phyloP scores from a whole-genome alignment of 1,140 invertebrate genomes.

The Muscidifurax raptorellus region DNA sequence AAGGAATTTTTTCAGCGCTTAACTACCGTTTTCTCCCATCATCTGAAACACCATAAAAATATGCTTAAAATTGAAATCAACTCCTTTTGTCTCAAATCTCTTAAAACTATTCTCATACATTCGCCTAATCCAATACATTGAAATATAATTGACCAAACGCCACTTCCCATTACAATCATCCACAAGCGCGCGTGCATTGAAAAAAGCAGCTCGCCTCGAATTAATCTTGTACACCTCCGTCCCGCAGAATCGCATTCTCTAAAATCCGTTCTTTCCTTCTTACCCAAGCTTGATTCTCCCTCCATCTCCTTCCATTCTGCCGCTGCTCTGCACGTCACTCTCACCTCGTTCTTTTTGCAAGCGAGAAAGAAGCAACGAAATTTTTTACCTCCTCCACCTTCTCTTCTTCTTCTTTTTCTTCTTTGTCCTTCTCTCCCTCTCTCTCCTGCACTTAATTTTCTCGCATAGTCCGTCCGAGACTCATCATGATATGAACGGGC shows the following conservation, averaged over 20 bases:
- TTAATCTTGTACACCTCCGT: constrained; percentile 6
- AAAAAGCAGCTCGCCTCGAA: not conserved
- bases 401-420: not conserved
- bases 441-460: not conserved
- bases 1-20: too few species aligned
- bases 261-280: constrained; percentile 46
- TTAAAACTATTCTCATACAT: too few species aligned
- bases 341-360: not conserved
- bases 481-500: not conserved
- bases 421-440: not conserved
- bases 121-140: too few species aligned
- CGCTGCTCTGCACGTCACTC: constrained; percentile 33
- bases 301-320: constrained; percentile 4
- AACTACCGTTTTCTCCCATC: too few species aligned
- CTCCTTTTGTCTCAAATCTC: too few species aligned
- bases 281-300: constrained; percentile 21
- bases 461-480: not conserved
- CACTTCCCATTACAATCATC: too few species aligned
- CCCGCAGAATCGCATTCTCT: constrained; percentile 27
- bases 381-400: not conserved
- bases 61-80: too few species aligned
- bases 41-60: too few species aligned
- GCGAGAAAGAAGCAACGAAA: not conserved
- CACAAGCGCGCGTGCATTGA: too few species aligned
- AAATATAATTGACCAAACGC: too few species aligned